Evolutionary conservation across 2,113 vertebrate genomes (phyloP).

Genomic region (Cyprinus carpio): DNA sequence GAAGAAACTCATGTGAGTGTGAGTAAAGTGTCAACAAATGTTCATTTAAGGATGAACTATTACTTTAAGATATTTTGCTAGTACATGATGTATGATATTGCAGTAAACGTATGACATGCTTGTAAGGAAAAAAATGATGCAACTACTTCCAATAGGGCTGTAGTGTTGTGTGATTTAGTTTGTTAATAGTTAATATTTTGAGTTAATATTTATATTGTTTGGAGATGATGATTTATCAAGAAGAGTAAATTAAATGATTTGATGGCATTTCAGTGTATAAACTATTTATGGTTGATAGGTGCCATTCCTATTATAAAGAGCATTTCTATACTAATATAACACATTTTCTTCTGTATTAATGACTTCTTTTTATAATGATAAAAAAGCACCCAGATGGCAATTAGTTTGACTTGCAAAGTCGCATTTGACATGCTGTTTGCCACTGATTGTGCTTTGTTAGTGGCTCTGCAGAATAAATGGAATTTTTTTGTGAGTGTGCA

Average conservation of each 20-base stretch:
- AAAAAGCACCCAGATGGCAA: neutral
- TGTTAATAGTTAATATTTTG: too few relatives aligned
- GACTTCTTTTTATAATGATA: slow-evolving; percentile 17
- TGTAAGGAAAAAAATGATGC: neutral
- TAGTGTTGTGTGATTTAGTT: slow-evolving; percentile 7
- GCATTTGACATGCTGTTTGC: slow-evolving; percentile 16
- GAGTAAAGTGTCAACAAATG: too few relatives aligned
- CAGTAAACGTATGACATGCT: neutral
- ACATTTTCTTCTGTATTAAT: slow-evolving; percentile 8
- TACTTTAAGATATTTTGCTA: neutral
- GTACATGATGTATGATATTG: slow-evolving; percentile 4
- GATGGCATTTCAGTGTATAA: neutral
- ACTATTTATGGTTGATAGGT: slow-evolving; percentile 19
- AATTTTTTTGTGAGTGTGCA: slow-evolving; percentile 48
- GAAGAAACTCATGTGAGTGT: too few relatives aligned
- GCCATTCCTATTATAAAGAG: slow-evolving; percentile 20
- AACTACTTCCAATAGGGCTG: slow-evolving; percentile 31
- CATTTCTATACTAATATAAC: neutral
- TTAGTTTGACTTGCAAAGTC: slow-evolving; percentile 30
- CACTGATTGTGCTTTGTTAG: slow-evolving; percentile 35
- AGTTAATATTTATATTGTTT: slow-evolving; percentile 34
- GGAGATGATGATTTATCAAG: neutral
- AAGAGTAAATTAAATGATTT: slow-evolving; percentile 13
- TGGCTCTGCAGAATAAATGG: slow-evolving; percentile 40
- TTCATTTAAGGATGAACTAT: neutral